Base-by-base conservation (phyloP, 2,797 vertebrate genomes). In the Vultur gryphus region DNA sequence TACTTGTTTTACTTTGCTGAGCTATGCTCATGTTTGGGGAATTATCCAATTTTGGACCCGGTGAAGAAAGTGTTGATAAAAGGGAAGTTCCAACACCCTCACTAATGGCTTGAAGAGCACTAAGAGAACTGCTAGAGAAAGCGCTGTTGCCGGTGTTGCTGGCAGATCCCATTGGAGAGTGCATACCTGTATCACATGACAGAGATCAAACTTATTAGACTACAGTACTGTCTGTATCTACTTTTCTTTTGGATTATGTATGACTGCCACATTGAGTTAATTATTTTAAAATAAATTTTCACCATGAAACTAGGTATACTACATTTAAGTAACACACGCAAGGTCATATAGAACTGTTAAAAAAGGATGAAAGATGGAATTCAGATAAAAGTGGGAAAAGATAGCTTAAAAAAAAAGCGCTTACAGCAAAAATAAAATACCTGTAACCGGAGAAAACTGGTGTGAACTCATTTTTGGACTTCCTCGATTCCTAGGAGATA, bases 61-160 rank as follows among this genome's bases (percentile, higher is more conserved):
- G 99, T 25, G 99, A 99, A 79, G 99, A 99, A 87, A 99, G 98
- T 0, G 99, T 98, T 16, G 99, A 99, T 65, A 99, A 97, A 93
- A 99, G 98, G 8, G 99, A 99, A 73, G 99, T 99, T 70, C 99
- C 99, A 65, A 99, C 99, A 10, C 99, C 99, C 87, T 99, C 99
- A 83, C 99, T 99, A 89, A 99, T 99, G 95, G 99, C 99, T 97
- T 99, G 99, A 78, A 99, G 98, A 91, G 99, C 99, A 81, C 99
- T 99, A 75, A 99, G 98, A 20, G 99, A 99, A 97, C 99, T 99
- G 98, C 99, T 99, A 78, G 99, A 99, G 96, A 99, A 99, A 85
- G 97, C 98, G 96, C 97, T 98, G 72, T 97, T 98, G 88, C 98
- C 95, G 31, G 98, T 95, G 59, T 97, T 98, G 92, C 98, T 98